A percentile compares a stretch with the other conserved stretches of the same genome.
These are phyloP conservation scores for Drosophila ogumai DNA, from an alignment of 1,140 invertebrate genomes.

Conservation along the genomic window DNA sequence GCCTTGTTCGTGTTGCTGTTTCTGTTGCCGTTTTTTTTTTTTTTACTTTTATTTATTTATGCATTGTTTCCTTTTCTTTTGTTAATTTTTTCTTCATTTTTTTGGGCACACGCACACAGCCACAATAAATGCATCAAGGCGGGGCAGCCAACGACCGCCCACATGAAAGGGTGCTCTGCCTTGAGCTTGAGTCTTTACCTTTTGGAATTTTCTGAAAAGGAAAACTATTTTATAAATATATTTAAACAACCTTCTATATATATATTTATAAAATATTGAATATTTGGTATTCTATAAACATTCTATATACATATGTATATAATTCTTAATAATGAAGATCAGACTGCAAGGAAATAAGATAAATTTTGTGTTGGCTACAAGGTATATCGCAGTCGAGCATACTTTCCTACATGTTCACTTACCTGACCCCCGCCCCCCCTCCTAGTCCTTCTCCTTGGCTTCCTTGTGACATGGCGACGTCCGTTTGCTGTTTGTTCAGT, in stretches of 20 bases:
- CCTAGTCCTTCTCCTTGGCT: constrained; percentile 1
- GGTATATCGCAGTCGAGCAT: background rate
- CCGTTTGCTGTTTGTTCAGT: constrained; percentile 55
- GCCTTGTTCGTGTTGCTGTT: constrained; percentile 26
- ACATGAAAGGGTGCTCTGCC: constrained; percentile 34
- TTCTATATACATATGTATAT: no score
- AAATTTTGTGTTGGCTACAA: no score
- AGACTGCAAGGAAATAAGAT: no score
- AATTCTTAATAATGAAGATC: no score
- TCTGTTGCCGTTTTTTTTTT: constrained; percentile 24
- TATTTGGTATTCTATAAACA: no score
- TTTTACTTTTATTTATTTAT: constrained; percentile 8
- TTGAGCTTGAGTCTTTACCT: constrained; percentile 29
- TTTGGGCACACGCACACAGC: constrained; percentile 34
- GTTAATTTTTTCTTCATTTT: background rate
- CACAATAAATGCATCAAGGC: constrained; percentile 27
- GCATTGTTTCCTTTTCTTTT: constrained; percentile 3
- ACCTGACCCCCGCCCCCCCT: background rate
- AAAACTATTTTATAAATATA: background rate
- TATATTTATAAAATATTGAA: no score
- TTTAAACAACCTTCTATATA: no score
- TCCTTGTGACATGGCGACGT: constrained; percentile 44
- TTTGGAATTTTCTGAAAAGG: constrained; percentile 36
- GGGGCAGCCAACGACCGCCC: constrained; percentile 53
- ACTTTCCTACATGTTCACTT: constrained; percentile 3